phyloP scores from a whole-genome alignment of 2,888 invertebrate species.

The Parnassius apollo region DNA sequence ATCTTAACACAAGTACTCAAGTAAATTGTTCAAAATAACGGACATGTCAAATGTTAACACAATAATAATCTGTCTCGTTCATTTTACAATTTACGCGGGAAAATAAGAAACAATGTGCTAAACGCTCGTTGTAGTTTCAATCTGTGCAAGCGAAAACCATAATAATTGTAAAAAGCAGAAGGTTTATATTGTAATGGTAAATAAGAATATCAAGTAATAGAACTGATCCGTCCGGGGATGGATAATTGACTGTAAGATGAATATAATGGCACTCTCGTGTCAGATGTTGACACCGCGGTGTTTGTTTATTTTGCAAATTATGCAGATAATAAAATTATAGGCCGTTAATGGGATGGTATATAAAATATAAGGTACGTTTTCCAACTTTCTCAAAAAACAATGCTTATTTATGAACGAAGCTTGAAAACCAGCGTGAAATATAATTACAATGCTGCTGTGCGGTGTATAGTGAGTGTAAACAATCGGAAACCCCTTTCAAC shows the following conservation, averaged over 20 bases:
- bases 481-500: too few species aligned
- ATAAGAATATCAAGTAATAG: neutral
- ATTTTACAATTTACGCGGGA: neutral
- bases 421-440: too few species aligned
- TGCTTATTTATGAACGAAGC: too few species aligned
- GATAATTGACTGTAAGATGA: constrained; percentile 7
- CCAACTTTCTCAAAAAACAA: too few species aligned
- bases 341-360: too few species aligned
- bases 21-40: constrained; percentile 3
- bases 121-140: neutral
- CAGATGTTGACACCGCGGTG: neutral
- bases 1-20: neutral
- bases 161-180: neutral
- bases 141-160: neutral
- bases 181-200: neutral
- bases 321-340: too few species aligned
- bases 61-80: neutral
- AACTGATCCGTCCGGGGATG: neutral
- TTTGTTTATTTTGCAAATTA: too few species aligned
- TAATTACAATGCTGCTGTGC: too few species aligned
- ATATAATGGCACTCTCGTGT: constrained; percentile 6
- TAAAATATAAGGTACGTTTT: too few species aligned
- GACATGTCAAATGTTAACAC: constrained; percentile 4
- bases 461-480: too few species aligned
- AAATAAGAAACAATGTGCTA: constrained; percentile 1